Conservation (phyloP, 2,888 invertebrate genomes). For the Hypercompe scribonia region DNA sequence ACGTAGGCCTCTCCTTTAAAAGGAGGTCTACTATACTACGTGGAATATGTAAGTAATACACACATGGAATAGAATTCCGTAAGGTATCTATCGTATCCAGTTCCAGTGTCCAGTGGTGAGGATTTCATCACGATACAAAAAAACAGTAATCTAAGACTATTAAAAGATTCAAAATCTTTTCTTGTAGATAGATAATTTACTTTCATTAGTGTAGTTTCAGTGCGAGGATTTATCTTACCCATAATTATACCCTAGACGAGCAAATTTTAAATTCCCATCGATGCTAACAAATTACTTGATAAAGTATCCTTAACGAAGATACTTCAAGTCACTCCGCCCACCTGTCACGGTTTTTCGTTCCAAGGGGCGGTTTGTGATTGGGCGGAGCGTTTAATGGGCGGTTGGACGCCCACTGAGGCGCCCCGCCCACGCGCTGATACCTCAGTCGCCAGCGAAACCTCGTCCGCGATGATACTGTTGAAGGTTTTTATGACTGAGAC, state of each 20-base stretch:
- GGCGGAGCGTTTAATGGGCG: conserved; percentile 67
- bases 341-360: conserved; percentile 78
- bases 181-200: neutral
- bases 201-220: neutral
- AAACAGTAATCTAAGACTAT: neutral
- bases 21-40: no score
- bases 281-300: conserved; percentile 85
- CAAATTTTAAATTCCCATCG: conserved; percentile 79
- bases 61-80: no score
- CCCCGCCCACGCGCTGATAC: conserved; percentile 77
- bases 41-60: no score
- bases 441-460: conserved; percentile 78
- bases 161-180: neutral
- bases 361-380: conserved; percentile 64
- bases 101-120: no score
- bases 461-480: conserved; percentile 71
- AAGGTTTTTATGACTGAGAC: conserved; percentile 22
- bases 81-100: no score
- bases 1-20: no score
- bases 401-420: conserved; percentile 67
- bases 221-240: neutral
- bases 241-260: conserved; percentile 55
- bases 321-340: conserved; percentile 77
- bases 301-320: conserved; percentile 84
- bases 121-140: no score